Evolutionary conservation across 2,888 invertebrate species (phyloP).

Genomic region (Drosophila fungiperda): DNA sequence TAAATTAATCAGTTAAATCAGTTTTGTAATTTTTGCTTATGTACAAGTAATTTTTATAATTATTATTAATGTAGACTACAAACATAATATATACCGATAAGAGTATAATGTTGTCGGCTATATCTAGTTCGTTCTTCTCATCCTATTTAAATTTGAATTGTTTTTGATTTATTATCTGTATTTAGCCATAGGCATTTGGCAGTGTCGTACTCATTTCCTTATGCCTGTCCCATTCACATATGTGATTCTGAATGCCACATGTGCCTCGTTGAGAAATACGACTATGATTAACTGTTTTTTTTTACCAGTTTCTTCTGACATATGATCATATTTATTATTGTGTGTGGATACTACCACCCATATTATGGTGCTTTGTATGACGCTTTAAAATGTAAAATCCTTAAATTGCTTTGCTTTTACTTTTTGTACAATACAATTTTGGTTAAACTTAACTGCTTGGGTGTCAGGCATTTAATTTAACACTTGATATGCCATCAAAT

Average conservation of each 20-base stretch:
- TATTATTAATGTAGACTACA: neutral
- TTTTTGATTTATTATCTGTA: conserved; percentile 71
- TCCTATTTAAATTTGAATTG: conserved; percentile 53
- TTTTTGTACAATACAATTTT: conserved; percentile 32
- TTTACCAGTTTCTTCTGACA: conserved; percentile 60
- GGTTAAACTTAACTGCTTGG: conserved; percentile 49
- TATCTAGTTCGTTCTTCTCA: neutral
- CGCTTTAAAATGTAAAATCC: conserved; percentile 66
- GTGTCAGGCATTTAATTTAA: conserved; percentile 55
- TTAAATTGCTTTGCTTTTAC: conserved; percentile 31
- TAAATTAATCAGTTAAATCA: neutral
- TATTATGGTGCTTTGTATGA: neutral
- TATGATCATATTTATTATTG: conserved; percentile 63
- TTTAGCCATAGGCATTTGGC: conserved; percentile 55
- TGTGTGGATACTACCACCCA: neutral
- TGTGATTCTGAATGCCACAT: conserved; percentile 53
- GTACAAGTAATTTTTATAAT: neutral
- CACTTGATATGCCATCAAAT: conserved; percentile 59
- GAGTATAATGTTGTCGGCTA: conserved; percentile 10
- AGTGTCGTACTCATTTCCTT: conserved; percentile 42
- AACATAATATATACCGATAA: neutral
- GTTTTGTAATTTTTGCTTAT: neutral
- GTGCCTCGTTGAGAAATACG: conserved; percentile 44
- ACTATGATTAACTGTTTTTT: conserved; percentile 71
- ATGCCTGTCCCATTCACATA: conserved; percentile 1